Base-by-base conservation (phyloP, 2,888 invertebrate species). In the Pyrocoelia pectoralis region DNA sequence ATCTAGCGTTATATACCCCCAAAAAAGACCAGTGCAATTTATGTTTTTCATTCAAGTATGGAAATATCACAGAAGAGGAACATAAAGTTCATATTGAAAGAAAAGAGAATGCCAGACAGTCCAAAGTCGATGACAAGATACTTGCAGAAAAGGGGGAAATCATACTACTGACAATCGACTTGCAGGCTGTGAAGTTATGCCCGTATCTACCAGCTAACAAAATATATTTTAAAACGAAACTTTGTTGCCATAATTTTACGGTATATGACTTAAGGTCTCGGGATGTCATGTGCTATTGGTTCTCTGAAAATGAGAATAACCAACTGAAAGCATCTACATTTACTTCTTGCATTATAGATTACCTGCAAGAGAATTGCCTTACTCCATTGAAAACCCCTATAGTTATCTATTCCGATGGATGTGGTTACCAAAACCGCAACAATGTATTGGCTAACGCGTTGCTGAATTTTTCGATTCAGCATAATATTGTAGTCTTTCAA, bases 21-120 rank as follows among this genome's bases (percentile, higher is more conserved):
- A 56, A 56, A 13, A 50, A 56, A 50, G 56, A 56, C 19, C 50
- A 50, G 19, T 56, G 56, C 15, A 41, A 56, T 8, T 3, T 38
- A 10, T 50, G 50, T 15, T 19, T 9, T 14, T 19, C 41, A 19
- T 18, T 40, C 38, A 40, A 56, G n/a, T 14, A 13, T 13, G 50
- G 40, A 29, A 56, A 49, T 24, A 12, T 56, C 8, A 6, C 38
- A 9, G 38, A 56, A 10, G 12, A 46, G 13, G n/a, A 24, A 10
- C 40, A 38, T 6, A 33, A 8, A 24, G 15, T 1, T 1, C 56
- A 48, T 38, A 12, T 10, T 2, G 8, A 15, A 9, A 29, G 33
- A n/a, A 56, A 56, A 12, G 18, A 56, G 5, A 17, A 13, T n/a
- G 56, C 49, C 12, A n/a, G 56, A 5, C 12, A 46, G 9, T n/a